phyloP scores from a whole-genome alignment of 2,888 invertebrate species.

The Vanessa cardui region DNA sequence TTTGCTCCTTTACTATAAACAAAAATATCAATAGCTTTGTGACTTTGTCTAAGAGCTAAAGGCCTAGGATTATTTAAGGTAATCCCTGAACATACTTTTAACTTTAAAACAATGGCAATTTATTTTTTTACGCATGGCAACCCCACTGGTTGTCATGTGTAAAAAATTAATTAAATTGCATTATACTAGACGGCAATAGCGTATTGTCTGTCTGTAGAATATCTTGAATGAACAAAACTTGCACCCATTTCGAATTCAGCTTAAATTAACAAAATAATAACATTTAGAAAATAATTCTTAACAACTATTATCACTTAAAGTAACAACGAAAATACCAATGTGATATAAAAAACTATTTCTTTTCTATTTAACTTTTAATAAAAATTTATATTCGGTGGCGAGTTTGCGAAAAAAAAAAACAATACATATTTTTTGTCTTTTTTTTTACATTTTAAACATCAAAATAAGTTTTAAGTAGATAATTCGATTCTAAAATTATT shows the following conservation, averaged over 20 bases:
- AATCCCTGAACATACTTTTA: too few relatives aligned
- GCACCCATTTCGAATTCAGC: conserved; percentile 33
- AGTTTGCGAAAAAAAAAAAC: conserved; percentile 38
- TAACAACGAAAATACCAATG: conserved; percentile 27
- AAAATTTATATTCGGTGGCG: conserved; percentile 39
- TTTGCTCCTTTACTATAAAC: too few relatives aligned
- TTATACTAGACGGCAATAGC: too few relatives aligned
- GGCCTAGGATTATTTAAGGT: too few relatives aligned
- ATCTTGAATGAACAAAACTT: conserved; percentile 30
- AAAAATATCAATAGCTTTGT: too few relatives aligned
- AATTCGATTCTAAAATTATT: conserved; percentile 46
- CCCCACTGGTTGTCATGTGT: too few relatives aligned
- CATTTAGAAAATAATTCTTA: conserved; percentile 39
- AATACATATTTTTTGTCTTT: conserved; percentile 29
- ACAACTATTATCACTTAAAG: conserved; percentile 38
- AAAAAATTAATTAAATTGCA: too few relatives aligned
- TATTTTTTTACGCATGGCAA: too few relatives aligned
- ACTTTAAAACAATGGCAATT: too few relatives aligned
- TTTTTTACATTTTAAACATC: conserved; percentile 20
- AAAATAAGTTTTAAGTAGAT: conserved; percentile 23
- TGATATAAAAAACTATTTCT: conserved; percentile 18
- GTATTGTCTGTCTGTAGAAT: too few relatives aligned
- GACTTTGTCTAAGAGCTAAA: too few relatives aligned
- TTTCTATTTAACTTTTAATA: conserved; percentile 19
- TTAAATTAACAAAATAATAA: conserved; percentile 40